These are phyloP conservation scores for Chelidonichthys spinosus DNA, from an alignment of 2,797 vertebrate species.

Conservation along the genomic window DNA sequence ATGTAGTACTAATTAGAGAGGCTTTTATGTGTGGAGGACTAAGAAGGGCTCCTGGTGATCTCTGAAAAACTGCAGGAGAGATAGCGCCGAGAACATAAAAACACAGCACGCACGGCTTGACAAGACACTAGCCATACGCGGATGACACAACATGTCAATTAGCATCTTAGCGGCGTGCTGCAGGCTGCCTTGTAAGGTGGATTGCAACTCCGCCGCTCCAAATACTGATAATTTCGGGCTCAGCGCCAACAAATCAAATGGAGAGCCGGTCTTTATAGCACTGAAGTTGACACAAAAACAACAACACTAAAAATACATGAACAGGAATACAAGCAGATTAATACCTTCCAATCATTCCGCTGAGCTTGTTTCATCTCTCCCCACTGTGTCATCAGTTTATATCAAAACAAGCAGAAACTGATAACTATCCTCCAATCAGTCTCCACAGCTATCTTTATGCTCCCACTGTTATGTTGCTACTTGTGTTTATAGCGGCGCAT, in stretches of 20 bases:
- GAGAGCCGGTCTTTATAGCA: slow-evolving; percentile 48
- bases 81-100: slow-evolving; percentile 57
- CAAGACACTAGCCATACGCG: slow-evolving; percentile 60
- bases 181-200: slow-evolving; percentile 30
- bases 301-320: slow-evolving; percentile 65
- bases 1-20: slow-evolving; percentile 78
- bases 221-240: slow-evolving; percentile 31
- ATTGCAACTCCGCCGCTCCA: slow-evolving; percentile 34
- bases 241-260: slow-evolving; percentile 60
- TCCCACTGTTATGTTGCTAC: slow-evolving; percentile 43
- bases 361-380: slow-evolving; percentile 64
- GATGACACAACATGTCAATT: slow-evolving; percentile 75
- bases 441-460: slow-evolving; percentile 50
- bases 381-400: slow-evolving; percentile 66
- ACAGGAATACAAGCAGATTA: slow-evolving; percentile 59
- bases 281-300: slow-evolving; percentile 69
- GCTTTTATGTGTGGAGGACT: slow-evolving; percentile 71
- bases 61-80: slow-evolving; percentile 61
- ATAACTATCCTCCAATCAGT: slow-evolving; percentile 67
- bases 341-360: slow-evolving; percentile 60
- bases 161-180: slow-evolving; percentile 41
- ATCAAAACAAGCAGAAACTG: slow-evolving; percentile 63
- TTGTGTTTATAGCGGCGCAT: slow-evolving; percentile 44
- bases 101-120: slow-evolving; percentile 41
- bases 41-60: slow-evolving; percentile 68